These are phyloP conservation scores for Epinephelus malabaricus DNA, from an alignment of 2,797 vertebrate genomes.

Conservation along the genomic window DNA sequence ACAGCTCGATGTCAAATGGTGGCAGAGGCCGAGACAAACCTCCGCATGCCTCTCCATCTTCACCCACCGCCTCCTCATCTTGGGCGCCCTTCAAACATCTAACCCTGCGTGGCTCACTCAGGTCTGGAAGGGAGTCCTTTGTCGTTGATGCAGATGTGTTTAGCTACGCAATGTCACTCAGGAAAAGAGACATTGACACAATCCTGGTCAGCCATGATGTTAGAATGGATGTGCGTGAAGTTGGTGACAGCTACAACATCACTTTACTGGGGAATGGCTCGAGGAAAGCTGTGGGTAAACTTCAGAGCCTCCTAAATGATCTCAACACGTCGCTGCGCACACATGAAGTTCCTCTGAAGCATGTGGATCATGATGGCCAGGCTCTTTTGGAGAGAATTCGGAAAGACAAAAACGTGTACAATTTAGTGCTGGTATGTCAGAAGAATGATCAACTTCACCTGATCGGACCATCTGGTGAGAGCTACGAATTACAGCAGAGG, in stretches of 20 bases:
- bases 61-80: not conserved
- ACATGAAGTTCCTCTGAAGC: slow-evolving; percentile 69
- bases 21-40: slow-evolving; percentile 1
- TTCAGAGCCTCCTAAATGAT: slow-evolving; percentile 47
- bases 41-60: not conserved
- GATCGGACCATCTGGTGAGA: slow-evolving; percentile 64
- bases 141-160: slow-evolving; percentile 57
- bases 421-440: slow-evolving; percentile 51
- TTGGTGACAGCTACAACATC: slow-evolving; percentile 13
- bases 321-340: slow-evolving; percentile 54
- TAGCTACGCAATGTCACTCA: slow-evolving; percentile 55
- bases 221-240: accelerated
- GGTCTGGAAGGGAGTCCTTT: not conserved
- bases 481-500: slow-evolving; percentile 72
- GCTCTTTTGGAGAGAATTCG: not conserved
- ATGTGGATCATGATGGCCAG: not conserved
- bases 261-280: slow-evolving; percentile 40
- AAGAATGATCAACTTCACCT: slow-evolving; percentile 58
- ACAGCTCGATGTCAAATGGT: not conserved
- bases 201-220: slow-evolving; percentile 27
- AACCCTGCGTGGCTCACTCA: not conserved
- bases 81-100: not conserved
- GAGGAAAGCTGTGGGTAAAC: not conserved
- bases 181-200: accelerated
- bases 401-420: not conserved